A percentile compares a stretch with the other conserved stretches of the same genome.
These are phyloP conservation scores for Dendrolimus punctatus DNA, from an alignment of 1,140 invertebrate genomes.

Conservation along the genomic window DNA sequence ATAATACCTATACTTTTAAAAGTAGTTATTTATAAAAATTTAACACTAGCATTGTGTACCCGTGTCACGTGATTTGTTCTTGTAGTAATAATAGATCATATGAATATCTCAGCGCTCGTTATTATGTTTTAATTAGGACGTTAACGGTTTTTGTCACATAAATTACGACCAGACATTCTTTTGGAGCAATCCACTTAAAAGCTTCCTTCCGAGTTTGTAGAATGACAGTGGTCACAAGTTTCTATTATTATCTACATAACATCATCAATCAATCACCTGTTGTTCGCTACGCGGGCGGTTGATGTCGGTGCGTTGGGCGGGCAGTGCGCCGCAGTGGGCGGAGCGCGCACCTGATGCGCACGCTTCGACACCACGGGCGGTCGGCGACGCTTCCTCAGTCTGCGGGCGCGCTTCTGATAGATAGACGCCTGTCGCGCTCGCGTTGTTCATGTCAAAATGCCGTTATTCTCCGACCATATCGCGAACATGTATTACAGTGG, in stretches of 20 bases:
- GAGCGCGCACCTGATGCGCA: conserved; percentile 35
- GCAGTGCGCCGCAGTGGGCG: conserved; percentile 37
- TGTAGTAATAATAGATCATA: too few species aligned
- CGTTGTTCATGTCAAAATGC: conserved; percentile 59
- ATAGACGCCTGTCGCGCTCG: conserved; percentile 25
- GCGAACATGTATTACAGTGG: conserved; percentile 73
- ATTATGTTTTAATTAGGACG: too few species aligned
- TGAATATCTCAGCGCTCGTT: too few species aligned
- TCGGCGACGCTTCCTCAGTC: conserved; percentile 28
- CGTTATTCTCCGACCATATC: conserved; percentile 72
- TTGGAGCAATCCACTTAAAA: conserved; percentile 3
- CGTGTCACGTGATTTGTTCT: too few species aligned
- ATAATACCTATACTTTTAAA: too few species aligned
- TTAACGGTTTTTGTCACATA: too few species aligned
- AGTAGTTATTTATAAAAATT: too few species aligned
- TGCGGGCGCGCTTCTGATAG: conserved; percentile 29
- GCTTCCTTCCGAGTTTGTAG: conserved; percentile 27
- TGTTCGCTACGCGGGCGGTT: conserved; percentile 11
- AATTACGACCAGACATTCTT: not conserved
- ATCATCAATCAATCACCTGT: conserved; percentile 63
- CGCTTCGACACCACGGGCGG: conserved; percentile 6
- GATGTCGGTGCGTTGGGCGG: conserved; percentile 20
- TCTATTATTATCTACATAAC: conserved; percentile 44
- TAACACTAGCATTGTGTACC: too few species aligned
- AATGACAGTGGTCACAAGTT: conserved; percentile 22